Conservation (phyloP, 2,888 invertebrate species). For the Andrena chrysosceles region DNA sequence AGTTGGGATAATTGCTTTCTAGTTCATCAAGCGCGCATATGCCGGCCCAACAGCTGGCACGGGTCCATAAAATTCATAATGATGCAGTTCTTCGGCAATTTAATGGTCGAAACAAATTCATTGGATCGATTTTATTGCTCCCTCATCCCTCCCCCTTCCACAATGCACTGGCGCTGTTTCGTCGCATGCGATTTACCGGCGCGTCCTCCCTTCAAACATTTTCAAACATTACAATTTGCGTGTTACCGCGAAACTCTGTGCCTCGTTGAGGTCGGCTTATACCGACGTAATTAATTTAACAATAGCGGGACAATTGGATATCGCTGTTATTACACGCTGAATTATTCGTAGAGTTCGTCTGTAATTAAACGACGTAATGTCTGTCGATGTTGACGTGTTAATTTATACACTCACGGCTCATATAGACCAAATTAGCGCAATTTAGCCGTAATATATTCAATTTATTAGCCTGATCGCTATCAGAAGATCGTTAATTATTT, state of each 20-base stretch:
- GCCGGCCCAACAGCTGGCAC: slow-evolving; percentile 30
- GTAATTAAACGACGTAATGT: background rate
- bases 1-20: slow-evolving; percentile 38
- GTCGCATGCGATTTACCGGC: slow-evolving; percentile 9
- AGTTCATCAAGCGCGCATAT: slow-evolving; percentile 46
- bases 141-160: background rate
- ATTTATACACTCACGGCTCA: slow-evolving; percentile 21
- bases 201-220: slow-evolving; percentile 34
- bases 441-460: slow-evolving; percentile 1
- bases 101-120: slow-evolving; percentile 34
- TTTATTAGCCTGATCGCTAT: background rate
- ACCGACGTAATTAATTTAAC: slow-evolving; percentile 49
- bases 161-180: background rate
- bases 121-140: slow-evolving; percentile 35
- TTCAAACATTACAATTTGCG: slow-evolving; percentile 37
- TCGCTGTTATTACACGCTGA: slow-evolving; percentile 31
- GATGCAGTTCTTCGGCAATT: slow-evolving; percentile 41
- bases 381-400: slow-evolving; percentile 23
- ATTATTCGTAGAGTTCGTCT: slow-evolving; percentile 13
- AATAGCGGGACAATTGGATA: slow-evolving; percentile 44
- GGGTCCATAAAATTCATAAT: slow-evolving; percentile 51
- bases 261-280: slow-evolving; percentile 13
- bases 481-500: background rate
- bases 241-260: slow-evolving; percentile 29
- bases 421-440: slow-evolving; percentile 1